Conservation (phyloP, 1,140 invertebrate species). For the Brachionus sp. region DNA sequence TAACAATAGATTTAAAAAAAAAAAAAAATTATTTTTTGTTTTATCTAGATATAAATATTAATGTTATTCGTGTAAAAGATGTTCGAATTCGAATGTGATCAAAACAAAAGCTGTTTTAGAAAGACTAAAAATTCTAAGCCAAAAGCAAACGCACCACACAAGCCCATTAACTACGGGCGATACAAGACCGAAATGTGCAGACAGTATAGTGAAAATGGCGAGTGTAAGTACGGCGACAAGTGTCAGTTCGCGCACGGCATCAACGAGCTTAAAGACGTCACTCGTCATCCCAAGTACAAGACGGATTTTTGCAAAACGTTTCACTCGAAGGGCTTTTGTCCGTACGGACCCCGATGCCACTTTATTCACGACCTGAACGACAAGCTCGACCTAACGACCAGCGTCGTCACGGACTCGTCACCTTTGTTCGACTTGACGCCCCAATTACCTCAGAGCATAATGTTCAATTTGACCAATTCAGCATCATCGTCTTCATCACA, state of each 20-base stretch:
- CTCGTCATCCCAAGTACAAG: constrained; percentile 51
- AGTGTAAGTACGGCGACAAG: constrained; percentile 50
- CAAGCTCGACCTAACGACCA: background rate
- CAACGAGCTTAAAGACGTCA: constrained; percentile 47
- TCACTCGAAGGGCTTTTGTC: constrained; percentile 49
- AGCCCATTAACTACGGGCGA: constrained; percentile 13
- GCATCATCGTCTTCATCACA: constrained; percentile 7
- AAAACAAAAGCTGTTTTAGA: background rate
- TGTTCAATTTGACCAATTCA: constrained; percentile 2
- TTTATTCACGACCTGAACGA: constrained; percentile 48
- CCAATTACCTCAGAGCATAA: constrained; percentile 23
- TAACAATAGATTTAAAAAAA: background rate
- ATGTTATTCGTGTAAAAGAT: constrained; percentile 15
- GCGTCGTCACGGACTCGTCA: background rate
- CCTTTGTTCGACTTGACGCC: background rate
- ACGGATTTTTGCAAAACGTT: constrained; percentile 50
- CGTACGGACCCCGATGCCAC: constrained; percentile 50
- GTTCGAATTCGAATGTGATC: constrained; percentile 21
- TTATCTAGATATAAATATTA: background rate
- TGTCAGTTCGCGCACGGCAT: constrained; percentile 51
- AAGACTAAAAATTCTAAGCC: background rate
- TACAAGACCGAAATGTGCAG: constrained; percentile 52
- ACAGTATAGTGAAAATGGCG: constrained; percentile 48
- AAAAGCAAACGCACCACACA: background rate
- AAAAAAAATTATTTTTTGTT: background rate